These are phyloP conservation scores for Actinia equina DNA, from an alignment of 64 coral and sea anemone genomes.

Conservation along the genomic window DNA sequence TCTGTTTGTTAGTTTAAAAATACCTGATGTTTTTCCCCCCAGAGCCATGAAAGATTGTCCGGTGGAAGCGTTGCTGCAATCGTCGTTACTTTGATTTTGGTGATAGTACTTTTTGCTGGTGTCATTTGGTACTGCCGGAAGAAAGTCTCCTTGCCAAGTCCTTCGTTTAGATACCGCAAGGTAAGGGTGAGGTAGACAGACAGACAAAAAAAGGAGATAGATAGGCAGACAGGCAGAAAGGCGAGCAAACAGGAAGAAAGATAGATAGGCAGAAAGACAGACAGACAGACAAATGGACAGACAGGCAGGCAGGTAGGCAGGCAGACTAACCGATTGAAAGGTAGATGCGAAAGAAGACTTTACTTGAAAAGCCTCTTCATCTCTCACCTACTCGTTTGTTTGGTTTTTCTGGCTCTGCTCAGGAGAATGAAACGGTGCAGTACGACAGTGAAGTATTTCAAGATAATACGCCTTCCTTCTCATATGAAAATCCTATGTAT, in stretches of 20 bases:
- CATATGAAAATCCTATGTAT: constrained; percentile 15
- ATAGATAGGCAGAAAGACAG: too few species aligned
- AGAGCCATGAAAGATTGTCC: background rate
- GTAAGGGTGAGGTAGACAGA: background rate
- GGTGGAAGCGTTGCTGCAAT: constrained; percentile 29
- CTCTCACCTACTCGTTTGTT: too few species aligned
- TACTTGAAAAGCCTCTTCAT: background rate
- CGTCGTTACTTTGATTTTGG: background rate
- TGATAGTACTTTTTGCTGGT: background rate
- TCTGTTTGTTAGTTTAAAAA: too few species aligned
- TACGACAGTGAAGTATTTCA: constrained; percentile 14
- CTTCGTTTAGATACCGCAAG: constrained; percentile 44
- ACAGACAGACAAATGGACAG: too few species aligned
- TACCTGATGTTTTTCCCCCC: too few species aligned
- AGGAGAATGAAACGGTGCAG: constrained; percentile 16
- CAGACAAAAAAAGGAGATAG: background rate
- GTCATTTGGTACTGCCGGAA: constrained; percentile 7
- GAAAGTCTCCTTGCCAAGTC: constrained; percentile 2
- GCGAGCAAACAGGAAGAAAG: too few species aligned
- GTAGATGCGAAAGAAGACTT: background rate
- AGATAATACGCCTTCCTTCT: background rate
- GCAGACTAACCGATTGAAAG: too few species aligned
- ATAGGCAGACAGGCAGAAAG: background rate
- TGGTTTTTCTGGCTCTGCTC: background rate
- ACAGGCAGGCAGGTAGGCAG: too few species aligned